Evolutionary conservation across 2,797 vertebrate genomes (phyloP), one percentile per base, ranked within the genome.

Genomic region (Acanthis flammea): DNA sequence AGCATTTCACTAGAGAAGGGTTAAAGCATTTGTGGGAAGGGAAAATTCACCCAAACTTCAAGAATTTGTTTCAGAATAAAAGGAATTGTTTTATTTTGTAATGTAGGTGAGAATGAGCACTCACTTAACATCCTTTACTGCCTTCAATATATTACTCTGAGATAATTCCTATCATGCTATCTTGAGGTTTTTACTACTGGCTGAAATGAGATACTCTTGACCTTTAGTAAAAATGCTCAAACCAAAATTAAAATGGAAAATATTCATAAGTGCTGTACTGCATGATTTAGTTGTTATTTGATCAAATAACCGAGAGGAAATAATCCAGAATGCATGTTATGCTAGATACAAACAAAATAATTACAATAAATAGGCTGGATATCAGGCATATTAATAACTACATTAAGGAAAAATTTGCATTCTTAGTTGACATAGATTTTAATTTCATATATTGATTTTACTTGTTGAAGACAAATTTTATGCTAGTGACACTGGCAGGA

Each of bases 161-260:
- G 45, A 88, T 85, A 83, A 87, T 68, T 73, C 37, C 28, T 83
- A 6, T 94, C 72, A 3, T 89, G 42, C 10, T 44, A 4, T 79
- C 48, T 73, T 91, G 62, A 58, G 19, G 28, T 33, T 94, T 95
- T 94, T 83, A 62, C 33, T 76, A 15, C 51, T 76, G 65, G 5
- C 53, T 92, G 86, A 88, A 91, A 84, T 71, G 60, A 92, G 48
- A 30, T 76, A 39, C 65, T 61, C 19, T 71, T 92, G 84, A 83
- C 67, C 42, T 87, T 92, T 89, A 57, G 42, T 82, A 81, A 92
- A 93, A 94, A 76, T 71, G 63, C 57, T 87, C 37, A 57, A 88
- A 86, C 19, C 19, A 90, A 83, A 92, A 91, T 55, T 72, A 72
- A 90, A 94, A 86, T 86, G 48, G 57, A 91, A 96, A 86, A 90